Base-by-base conservation (phyloP, 2,888 invertebrate species). In the Hylaea fasciaria region DNA sequence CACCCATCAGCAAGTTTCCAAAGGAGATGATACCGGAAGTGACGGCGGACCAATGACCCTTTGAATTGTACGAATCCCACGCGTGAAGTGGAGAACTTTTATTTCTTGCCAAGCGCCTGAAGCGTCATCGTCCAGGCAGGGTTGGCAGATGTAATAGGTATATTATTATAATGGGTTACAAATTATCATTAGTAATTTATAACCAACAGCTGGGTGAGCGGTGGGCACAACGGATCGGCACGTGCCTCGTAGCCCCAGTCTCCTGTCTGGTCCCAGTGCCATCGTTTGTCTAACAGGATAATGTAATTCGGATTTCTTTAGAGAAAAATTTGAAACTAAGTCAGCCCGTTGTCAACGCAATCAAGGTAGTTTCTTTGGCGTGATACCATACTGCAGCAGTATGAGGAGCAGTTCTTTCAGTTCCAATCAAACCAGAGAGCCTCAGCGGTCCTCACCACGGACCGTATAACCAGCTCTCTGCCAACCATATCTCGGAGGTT, bases 1-100 rank as follows among this genome's bases (percentile, higher is more conserved):
- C 47, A 40, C 51, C 48, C 45, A 48, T 55, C 47, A 52, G 16
- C 41, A 35, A 35, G 44, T 59, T 57, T 59, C 16, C 53, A 35
- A 59, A 52, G 40, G 54, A 17, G 56, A 54, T 43, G 55, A 64
- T 51, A 50, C 65, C 63, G 66, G 66, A 66, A 69, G 56, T 37
- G 22, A 47, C 16, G 55, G 54, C 45, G 66, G 78, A 72, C 70
- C 73, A 75, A 71, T 74, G 78, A 80, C 75, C 80, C 69, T 70
- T 65, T 48, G 64, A 52, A 57, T 62, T 50, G 62, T 57, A 68
- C 69, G 66, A 67, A 70, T 71, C 59, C 58, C 69, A 73, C 70
- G 67, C 67, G 71, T 70, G 57, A 64, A 61, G 54, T 75, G 72
- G 67, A 72, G 68, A 71, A 64, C 68, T 72, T 71, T 74, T 78